A percentile compares a stretch with the other conserved stretches of the same genome.
phyloP scores from a whole-genome alignment of 2,888 invertebrate genomes.

The Drosophila birchii region DNA sequence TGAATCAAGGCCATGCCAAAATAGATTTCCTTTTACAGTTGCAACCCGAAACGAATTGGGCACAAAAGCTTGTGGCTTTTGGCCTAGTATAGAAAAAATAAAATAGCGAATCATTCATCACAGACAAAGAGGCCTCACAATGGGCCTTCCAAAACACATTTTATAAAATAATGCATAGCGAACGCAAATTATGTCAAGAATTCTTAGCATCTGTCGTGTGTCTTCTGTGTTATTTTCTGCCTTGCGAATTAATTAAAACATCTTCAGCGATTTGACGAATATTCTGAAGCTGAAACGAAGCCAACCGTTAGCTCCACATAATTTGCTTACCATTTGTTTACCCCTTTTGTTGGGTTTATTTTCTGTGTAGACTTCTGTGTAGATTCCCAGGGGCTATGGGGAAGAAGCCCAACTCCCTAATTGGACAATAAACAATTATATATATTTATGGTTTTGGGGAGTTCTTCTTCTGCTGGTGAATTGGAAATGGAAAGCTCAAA shows the following conservation, averaged over 20 bases:
- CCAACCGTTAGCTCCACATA: conserved; percentile 67
- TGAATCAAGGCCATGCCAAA: conserved; percentile 58
- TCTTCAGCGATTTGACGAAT: conserved; percentile 25
- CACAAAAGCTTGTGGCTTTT: conserved; percentile 35
- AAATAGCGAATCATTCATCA: conserved; percentile 18
- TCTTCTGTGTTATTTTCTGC: conserved; percentile 30
- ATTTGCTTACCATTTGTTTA: conserved; percentile 37
- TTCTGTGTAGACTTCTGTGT: conserved; percentile 1
- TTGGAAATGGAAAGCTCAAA: conserved; percentile 59
- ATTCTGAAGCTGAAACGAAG: conserved; percentile 38
- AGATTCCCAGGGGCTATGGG: conserved; percentile 41
- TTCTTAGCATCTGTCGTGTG: conserved; percentile 30
- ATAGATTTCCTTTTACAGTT: conserved; percentile 73
- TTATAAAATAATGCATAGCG: conserved; percentile 51
- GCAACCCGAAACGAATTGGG: conserved; percentile 39
- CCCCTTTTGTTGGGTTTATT: conserved; percentile 17
- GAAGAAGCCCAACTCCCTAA: conserved; percentile 17
- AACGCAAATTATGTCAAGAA: conserved; percentile 57
- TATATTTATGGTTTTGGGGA: conserved; percentile 16
- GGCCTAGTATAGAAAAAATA: conserved; percentile 26
- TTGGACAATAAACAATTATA: conserved; percentile 33
- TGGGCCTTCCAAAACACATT: conserved; percentile 24
- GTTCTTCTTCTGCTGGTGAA: conserved; percentile 32
- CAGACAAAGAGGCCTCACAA: conserved; percentile 33
- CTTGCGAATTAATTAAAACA: conserved; percentile 52